Percentiles rank a stretch among this genome's conserved stretches.
Conservation (phyloP, 2,888 invertebrate genomes). For the Noctua fimbriata region DNA sequence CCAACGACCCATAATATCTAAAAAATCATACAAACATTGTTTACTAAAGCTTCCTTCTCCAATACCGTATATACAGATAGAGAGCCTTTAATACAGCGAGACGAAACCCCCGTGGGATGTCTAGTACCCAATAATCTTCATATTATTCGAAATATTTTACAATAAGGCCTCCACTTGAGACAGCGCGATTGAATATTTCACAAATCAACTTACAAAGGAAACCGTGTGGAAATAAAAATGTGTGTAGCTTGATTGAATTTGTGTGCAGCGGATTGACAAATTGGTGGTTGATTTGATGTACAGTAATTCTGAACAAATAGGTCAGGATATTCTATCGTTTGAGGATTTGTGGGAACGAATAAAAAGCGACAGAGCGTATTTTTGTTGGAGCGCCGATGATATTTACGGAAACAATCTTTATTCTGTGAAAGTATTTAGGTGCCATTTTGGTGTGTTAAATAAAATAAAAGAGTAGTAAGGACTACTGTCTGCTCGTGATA, state of each 20-base stretch:
- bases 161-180: slow-evolving; percentile 63
- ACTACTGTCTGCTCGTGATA: background rate
- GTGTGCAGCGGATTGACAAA: slow-evolving; percentile 68
- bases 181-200: slow-evolving; percentile 56
- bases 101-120: slow-evolving; percentile 20
- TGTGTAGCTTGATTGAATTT: slow-evolving; percentile 68
- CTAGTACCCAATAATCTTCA: slow-evolving; percentile 52
- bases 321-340: slow-evolving; percentile 59
- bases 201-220: slow-evolving; percentile 66
- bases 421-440: slow-evolving; percentile 4
- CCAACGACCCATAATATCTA: background rate
- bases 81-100: slow-evolving; percentile 40
- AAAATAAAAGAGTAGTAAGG: background rate
- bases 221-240: slow-evolving; percentile 69
- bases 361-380: slow-evolving; percentile 39
- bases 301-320: slow-evolving; percentile 68
- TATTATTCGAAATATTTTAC: slow-evolving; percentile 64
- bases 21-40: background rate
- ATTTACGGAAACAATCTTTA: slow-evolving; percentile 10
- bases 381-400: background rate
- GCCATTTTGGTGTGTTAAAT: background rate
- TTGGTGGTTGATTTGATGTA: slow-evolving; percentile 69
- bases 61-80: background rate
- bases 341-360: slow-evolving; percentile 35
- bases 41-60: slow-evolving; percentile 3